Conservation (phyloP, 1,140 invertebrate species). For the Riptortus pedestris region DNA sequence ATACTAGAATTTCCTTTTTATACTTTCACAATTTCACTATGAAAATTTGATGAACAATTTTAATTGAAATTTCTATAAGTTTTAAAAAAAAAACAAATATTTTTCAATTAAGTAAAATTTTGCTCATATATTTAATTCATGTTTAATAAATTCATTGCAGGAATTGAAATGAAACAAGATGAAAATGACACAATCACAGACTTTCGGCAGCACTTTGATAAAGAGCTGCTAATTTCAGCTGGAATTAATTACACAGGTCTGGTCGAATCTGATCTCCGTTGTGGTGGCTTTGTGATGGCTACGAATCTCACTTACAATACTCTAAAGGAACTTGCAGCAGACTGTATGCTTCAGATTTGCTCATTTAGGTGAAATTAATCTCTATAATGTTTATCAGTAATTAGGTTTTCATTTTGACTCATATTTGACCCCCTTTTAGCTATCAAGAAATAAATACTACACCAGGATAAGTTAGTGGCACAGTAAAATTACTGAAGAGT, state of each 20-base stretch:
- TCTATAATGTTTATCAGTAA: too few relatives aligned
- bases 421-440: not conserved
- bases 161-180: slow-evolving; percentile 57
- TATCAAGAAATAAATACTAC: not conserved
- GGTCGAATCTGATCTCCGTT: slow-evolving; percentile 56
- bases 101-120: too few relatives aligned
- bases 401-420: not conserved
- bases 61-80: too few relatives aligned
- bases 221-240: slow-evolving; percentile 45
- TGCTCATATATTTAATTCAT: too few relatives aligned
- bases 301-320: slow-evolving; percentile 46
- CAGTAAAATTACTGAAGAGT: too few relatives aligned
- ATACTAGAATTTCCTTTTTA: too few relatives aligned
- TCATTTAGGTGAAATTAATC: slow-evolving; percentile 42
- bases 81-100: too few relatives aligned
- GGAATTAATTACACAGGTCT: slow-evolving; percentile 57
- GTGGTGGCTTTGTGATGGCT: slow-evolving; percentile 52
- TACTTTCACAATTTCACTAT: too few relatives aligned
- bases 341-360: slow-evolving; percentile 62
- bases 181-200: slow-evolving; percentile 53
- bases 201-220: slow-evolving; percentile 53
- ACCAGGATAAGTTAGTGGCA: too few relatives aligned
- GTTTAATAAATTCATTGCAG: slow-evolving; percentile 36
- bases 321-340: slow-evolving; percentile 44
- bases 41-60: too few relatives aligned